Conservation (phyloP, 2,113 vertebrate genomes). For the Ailurus styani region DNA sequence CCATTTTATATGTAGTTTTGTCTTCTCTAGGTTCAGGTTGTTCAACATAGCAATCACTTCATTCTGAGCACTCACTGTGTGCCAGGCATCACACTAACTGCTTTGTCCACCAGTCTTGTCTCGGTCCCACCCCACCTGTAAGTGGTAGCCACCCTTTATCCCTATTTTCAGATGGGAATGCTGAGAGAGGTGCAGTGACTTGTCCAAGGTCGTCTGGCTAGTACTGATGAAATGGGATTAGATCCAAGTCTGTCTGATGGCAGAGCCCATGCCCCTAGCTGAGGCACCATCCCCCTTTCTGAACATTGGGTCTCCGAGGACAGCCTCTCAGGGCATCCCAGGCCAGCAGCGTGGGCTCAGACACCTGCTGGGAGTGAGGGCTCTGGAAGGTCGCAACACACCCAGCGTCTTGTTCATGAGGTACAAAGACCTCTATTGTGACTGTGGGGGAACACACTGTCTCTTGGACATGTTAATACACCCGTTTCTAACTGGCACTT, state of each 20-base stretch:
- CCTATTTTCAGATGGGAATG: neutral
- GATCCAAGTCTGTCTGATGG: neutral
- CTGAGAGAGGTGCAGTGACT: neutral
- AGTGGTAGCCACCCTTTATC: neutral
- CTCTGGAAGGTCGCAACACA: neutral
- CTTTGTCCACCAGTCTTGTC: neutral
- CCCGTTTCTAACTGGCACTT: neutral
- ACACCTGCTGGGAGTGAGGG: neutral
- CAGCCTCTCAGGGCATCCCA: neutral
- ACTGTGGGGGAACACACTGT: neutral
- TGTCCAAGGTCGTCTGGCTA: neutral
- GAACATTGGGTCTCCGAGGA: neutral
- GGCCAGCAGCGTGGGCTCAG: neutral
- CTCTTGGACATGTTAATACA: neutral
- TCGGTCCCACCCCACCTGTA: no score
- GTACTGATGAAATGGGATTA: neutral
- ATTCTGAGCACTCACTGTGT: neutral
- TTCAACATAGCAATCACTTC: neutral
- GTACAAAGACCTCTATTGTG: neutral
- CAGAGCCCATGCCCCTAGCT: neutral
- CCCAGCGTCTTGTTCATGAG: neutral
- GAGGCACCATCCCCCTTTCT: neutral
- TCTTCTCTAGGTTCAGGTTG: neutral
- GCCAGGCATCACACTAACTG: neutral
- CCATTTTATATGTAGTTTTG: neutral